A percentile compares a stretch with the other conserved stretches of the same genome.
phyloP scores from a whole-genome alignment of 2,797 vertebrate species.

The Falco rusticolus region DNA sequence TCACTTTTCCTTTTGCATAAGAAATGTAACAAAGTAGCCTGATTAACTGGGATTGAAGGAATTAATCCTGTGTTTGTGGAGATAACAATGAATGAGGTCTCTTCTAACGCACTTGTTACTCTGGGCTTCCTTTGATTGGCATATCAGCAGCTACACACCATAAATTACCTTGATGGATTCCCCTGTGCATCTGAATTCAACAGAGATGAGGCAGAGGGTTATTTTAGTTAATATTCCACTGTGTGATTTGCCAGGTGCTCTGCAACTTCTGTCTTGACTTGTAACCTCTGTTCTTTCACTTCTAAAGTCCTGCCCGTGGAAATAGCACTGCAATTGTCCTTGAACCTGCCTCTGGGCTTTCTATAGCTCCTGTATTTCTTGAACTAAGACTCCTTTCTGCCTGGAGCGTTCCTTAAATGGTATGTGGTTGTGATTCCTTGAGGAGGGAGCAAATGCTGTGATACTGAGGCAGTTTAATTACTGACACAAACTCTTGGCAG shows the following conservation, averaged over 20 bases:
- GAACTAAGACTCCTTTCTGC: not conserved
- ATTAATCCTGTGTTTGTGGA: constrained; percentile 37
- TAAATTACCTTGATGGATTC: constrained; percentile 63
- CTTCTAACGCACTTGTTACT: constrained; percentile 40
- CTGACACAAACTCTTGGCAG: not conserved
- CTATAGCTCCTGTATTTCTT: not conserved
- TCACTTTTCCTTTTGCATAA: constrained; percentile 4
- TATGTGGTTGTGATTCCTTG: not conserved
- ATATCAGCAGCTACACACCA: constrained; percentile 34
- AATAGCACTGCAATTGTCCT: not conserved
- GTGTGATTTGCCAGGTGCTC: not conserved
- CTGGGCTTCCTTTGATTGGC: constrained; percentile 59
- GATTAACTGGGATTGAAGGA: constrained; percentile 47
- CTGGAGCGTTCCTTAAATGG: not conserved
- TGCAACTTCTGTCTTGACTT: not conserved
- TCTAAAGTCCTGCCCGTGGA: not conserved
- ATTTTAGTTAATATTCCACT: constrained; percentile 52
- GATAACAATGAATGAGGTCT: constrained; percentile 44
- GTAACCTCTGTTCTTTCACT: not conserved
- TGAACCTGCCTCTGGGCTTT: not conserved
- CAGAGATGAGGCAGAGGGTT: constrained; percentile 38
- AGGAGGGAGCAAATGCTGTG: not conserved
- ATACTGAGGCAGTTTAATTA: constrained; percentile 11
- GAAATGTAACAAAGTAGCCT: constrained; percentile 3
- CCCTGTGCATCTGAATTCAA: constrained; percentile 34